These are phyloP conservation scores for Gambusia holbrooki DNA, from an alignment of 2,113 vertebrate genomes.

Conservation along the genomic window DNA sequence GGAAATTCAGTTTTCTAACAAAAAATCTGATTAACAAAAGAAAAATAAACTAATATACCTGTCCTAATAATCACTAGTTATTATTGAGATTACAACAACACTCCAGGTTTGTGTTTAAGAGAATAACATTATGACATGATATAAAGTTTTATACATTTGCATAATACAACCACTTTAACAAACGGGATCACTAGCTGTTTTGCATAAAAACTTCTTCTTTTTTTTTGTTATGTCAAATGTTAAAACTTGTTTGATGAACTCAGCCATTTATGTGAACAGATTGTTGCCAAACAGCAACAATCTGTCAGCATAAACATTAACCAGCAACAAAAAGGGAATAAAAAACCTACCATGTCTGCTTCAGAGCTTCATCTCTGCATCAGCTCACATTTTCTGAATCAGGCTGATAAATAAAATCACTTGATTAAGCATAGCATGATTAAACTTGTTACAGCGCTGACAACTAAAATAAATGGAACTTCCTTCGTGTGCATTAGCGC, in stretches of 20 bases:
- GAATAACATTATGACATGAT: too few species aligned
- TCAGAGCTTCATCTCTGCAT: background rate
- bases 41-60: background rate
- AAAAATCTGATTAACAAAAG: background rate
- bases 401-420: conserved; percentile 18
- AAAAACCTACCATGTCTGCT: background rate
- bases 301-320: background rate
- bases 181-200: background rate
- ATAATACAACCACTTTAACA: too few species aligned
- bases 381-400: conserved; percentile 3
- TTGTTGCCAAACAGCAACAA: background rate
- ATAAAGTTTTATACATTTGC: too few species aligned
- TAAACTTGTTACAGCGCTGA: conserved; percentile 45
- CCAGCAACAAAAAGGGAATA: background rate
- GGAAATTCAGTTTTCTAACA: too few species aligned
- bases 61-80: background rate
- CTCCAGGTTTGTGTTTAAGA: too few species aligned
- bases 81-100: background rate
- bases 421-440: conserved; percentile 14
- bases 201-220: background rate
- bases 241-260: background rate
- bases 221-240: background rate
- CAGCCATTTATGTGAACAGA: background rate
- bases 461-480: conserved; percentile 40
- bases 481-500: conserved; percentile 46